phyloP scores from a whole-genome alignment of 35 echinoderm and acorn worm genomes.

The Ophiothrix spiculata region DNA sequence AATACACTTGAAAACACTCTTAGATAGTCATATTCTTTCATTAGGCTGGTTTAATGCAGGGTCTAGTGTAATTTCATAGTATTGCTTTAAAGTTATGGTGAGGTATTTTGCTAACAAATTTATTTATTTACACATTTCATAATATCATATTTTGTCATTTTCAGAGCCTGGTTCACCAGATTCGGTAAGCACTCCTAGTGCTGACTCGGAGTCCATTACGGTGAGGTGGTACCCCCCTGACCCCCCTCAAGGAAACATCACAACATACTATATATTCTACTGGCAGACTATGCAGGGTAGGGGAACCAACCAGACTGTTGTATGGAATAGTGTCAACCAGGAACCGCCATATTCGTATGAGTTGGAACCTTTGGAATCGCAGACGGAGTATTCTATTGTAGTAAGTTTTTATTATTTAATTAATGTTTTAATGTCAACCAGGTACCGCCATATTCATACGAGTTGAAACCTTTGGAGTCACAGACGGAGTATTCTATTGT shows the following conservation, averaged over 20 bases:
- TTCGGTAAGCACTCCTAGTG: neutral
- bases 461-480: neutral
- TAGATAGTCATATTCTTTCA: too few species aligned
- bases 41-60: too few species aligned
- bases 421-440: neutral
- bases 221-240: neutral
- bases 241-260: neutral
- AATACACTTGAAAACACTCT: too few species aligned
- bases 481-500: neutral
- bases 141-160: too few species aligned
- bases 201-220: neutral
- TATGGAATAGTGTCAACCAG: neutral
- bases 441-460: neutral
- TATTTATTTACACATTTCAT: too few species aligned
- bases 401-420: neutral
- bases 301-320: neutral
- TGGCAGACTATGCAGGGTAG: neutral
- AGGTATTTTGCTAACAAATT: too few species aligned
- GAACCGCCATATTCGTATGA: neutral
- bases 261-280: neutral
- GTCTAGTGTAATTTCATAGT: too few species aligned
- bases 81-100: too few species aligned
- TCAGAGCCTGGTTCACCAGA: neutral
- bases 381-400: neutral
- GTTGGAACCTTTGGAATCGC: neutral